phyloP scores from a whole-genome alignment of 1,140 invertebrate species.

The Ptiloglossa arizonensis region DNA sequence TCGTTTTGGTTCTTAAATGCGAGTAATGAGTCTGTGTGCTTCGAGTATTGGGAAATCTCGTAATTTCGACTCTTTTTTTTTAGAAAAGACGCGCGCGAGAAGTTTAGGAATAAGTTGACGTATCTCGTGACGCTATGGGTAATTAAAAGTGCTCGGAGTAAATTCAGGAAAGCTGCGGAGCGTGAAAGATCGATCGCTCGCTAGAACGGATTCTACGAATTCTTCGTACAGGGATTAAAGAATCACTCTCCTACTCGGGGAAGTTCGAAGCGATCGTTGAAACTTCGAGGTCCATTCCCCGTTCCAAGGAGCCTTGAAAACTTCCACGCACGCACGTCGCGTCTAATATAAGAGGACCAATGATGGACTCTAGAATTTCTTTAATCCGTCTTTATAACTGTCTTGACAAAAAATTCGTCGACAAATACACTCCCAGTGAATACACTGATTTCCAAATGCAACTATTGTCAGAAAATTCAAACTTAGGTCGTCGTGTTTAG shows the following conservation, averaged over 20 bases:
- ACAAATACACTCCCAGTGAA: too few species aligned
- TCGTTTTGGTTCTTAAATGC: too few species aligned
- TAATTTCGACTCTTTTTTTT: too few species aligned
- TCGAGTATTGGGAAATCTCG: too few species aligned
- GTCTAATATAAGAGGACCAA: not conserved
- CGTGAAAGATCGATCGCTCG: conserved; percentile 21
- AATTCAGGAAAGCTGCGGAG: not conserved
- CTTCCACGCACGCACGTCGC: not conserved
- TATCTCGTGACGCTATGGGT: not conserved
- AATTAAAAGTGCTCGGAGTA: conserved; percentile 18
- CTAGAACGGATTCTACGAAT: conserved; percentile 22
- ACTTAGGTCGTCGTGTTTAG: not conserved
- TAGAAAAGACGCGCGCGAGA: too few species aligned
- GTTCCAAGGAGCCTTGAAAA: not conserved
- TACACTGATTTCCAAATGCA: too few species aligned
- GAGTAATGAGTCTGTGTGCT: too few species aligned
- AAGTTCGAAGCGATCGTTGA: conserved; percentile 20
- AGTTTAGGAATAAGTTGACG: not conserved
- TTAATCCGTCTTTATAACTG: not conserved
- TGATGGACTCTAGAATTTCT: not conserved
- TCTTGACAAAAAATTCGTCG: too few species aligned
- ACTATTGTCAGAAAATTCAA: too few species aligned
- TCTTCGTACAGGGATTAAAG: conserved; percentile 18
- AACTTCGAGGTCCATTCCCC: conserved; percentile 29
- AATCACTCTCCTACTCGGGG: not conserved